Evolutionary conservation across 2,113 vertebrate genomes (phyloP).

Genomic region (Vidua chalybeata): DNA sequence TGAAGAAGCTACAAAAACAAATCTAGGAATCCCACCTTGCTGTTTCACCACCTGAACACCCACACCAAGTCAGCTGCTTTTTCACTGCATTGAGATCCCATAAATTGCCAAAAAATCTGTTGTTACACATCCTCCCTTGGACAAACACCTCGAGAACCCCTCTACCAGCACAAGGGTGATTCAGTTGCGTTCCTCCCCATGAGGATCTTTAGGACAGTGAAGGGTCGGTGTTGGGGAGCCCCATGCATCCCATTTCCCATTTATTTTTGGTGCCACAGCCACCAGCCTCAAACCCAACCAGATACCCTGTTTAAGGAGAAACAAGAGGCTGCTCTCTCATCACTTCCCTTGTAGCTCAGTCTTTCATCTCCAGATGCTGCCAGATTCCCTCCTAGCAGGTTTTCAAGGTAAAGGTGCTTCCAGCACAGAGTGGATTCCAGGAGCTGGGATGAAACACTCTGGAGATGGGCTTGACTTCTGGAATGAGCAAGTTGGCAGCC

Average conservation of each 20-base stretch:
- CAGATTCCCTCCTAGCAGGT: not conserved
- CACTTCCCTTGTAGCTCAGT: not conserved
- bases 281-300: not conserved
- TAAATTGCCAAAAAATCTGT: not conserved
- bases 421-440: accelerated
- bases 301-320: not conserved
- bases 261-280: not conserved
- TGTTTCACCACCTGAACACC: not conserved
- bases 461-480: not conserved
- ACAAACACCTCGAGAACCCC: not conserved
- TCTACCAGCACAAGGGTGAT: accelerated
- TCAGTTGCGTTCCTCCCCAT: accelerated
- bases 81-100: accelerated
- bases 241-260: accelerated
- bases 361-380: not conserved
- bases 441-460: not conserved
- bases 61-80: not conserved
- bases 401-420: not conserved
- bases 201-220: accelerated
- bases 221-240: accelerated
- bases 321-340: not conserved
- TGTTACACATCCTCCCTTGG: accelerated
- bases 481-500: not conserved
- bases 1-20: not conserved
- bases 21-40: not conserved